Evolutionary conservation across 2,888 invertebrate genomes (phyloP).

Genomic region (Arctia plantaginis): DNA sequence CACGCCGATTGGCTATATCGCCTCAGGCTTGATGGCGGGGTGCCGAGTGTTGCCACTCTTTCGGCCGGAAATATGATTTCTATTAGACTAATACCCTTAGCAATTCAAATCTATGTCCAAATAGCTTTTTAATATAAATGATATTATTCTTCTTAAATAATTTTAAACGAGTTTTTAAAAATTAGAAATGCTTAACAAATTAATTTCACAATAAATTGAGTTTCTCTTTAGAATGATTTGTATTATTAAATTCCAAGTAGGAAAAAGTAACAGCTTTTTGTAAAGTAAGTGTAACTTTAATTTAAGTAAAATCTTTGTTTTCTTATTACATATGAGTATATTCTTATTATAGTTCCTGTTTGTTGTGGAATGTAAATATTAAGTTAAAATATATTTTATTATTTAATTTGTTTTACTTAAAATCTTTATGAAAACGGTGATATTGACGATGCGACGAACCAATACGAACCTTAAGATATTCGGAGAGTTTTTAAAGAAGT

Average conservation of each 20-base stretch:
- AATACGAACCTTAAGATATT: no score
- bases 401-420: no score
- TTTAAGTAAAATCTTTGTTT: no score
- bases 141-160: background rate
- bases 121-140: constrained; percentile 29
- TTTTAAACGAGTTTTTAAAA: background rate
- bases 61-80: constrained; percentile 81
- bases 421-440: no score
- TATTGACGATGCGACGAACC: no score
- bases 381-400: no score
- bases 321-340: no score
- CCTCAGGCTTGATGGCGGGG: constrained; percentile 83
- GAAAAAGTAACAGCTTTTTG: background rate
- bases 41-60: constrained; percentile 76
- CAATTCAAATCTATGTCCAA: constrained; percentile 58
- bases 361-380: no score
- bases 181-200: background rate
- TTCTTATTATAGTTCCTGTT: no score
- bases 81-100: constrained; percentile 75
- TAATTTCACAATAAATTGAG: background rate
- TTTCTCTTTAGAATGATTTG: background rate
- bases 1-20: constrained; percentile 77
- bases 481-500: no score
- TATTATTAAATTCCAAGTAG: background rate
- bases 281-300: no score